phyloP scores from a whole-genome alignment of 2,888 invertebrate species.

The Dendrolimus houi region DNA sequence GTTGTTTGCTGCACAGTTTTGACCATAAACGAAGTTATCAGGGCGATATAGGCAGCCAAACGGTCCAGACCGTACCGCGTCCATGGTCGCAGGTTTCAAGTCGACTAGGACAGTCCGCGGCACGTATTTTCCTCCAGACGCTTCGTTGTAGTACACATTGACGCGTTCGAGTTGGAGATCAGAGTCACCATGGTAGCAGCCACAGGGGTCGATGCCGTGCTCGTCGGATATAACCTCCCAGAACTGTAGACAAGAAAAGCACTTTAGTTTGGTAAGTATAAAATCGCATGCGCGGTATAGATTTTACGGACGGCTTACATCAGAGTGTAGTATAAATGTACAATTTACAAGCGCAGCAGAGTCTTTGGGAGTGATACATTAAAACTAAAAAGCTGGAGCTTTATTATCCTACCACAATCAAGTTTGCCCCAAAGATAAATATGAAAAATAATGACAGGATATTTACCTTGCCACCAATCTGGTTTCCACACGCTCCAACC shows the following conservation, averaged over 20 bases:
- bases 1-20: conserved; percentile 62
- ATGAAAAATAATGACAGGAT: too few relatives aligned
- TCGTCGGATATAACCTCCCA: conserved; percentile 89
- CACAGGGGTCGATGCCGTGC: conserved; percentile 84
- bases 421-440: too few relatives aligned
- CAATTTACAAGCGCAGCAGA: too few relatives aligned
- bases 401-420: too few relatives aligned
- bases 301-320: too few relatives aligned
- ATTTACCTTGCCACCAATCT: conserved; percentile 73
- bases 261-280: too few relatives aligned
- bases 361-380: too few relatives aligned
- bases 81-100: conserved; percentile 79
- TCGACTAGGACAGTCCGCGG: conserved; percentile 61
- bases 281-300: too few relatives aligned
- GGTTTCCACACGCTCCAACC: conserved; percentile 84
- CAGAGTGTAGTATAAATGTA: too few relatives aligned
- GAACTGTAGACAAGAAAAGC: conserved; percentile 62
- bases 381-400: too few relatives aligned
- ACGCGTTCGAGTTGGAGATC: conserved; percentile 85
- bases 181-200: conserved; percentile 81
- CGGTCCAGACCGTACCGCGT: conserved; percentile 89
- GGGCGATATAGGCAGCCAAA: conserved; percentile 92
- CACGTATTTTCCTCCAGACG: conserved; percentile 67
- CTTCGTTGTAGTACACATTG: conserved; percentile 87
- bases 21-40: conserved; percentile 91